Conservation (phyloP, 2,888 invertebrate genomes). For the Trachelus stipa region DNA sequence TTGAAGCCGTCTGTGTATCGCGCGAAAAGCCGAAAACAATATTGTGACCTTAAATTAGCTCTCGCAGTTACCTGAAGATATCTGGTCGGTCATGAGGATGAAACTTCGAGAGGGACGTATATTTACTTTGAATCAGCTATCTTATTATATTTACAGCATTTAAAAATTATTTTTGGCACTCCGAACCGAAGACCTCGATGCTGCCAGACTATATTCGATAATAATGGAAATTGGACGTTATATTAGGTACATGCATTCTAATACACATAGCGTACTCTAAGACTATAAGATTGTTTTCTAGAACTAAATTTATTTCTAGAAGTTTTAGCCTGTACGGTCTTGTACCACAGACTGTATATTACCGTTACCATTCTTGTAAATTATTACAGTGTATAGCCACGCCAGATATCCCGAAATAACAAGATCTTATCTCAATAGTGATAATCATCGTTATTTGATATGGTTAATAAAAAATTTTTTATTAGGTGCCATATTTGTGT, state of each 20-base stretch:
- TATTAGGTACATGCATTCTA: conserved; percentile 11
- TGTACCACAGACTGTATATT: too few relatives aligned
- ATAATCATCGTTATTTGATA: too few relatives aligned
- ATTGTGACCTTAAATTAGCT: conserved; percentile 34
- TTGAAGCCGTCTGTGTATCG: conserved; percentile 33
- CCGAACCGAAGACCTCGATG: conserved; percentile 22
- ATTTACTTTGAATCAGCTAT: conserved; percentile 19
- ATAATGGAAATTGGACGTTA: conserved; percentile 25
- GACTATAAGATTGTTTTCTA: too few relatives aligned
- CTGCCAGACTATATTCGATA: conserved; percentile 19
- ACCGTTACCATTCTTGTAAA: too few relatives aligned
- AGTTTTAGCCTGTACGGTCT: too few relatives aligned
- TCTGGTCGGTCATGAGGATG: conserved; percentile 30
- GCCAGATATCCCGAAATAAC: too few relatives aligned
- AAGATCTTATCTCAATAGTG: too few relatives aligned
- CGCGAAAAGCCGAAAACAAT: conserved; percentile 34
- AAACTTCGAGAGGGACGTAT: conserved; percentile 25
- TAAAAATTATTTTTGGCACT: conserved; percentile 13
- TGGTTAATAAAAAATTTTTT: too few relatives aligned
- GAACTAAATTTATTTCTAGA: too few relatives aligned
- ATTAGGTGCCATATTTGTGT: too few relatives aligned
- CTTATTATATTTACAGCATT: conserved; percentile 13
- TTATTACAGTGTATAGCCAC: too few relatives aligned
- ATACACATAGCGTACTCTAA: too few relatives aligned
- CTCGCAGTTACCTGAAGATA: conserved; percentile 34